Base-by-base conservation (phyloP, 1,140 invertebrate species). In the Cryptotermes secundus region DNA sequence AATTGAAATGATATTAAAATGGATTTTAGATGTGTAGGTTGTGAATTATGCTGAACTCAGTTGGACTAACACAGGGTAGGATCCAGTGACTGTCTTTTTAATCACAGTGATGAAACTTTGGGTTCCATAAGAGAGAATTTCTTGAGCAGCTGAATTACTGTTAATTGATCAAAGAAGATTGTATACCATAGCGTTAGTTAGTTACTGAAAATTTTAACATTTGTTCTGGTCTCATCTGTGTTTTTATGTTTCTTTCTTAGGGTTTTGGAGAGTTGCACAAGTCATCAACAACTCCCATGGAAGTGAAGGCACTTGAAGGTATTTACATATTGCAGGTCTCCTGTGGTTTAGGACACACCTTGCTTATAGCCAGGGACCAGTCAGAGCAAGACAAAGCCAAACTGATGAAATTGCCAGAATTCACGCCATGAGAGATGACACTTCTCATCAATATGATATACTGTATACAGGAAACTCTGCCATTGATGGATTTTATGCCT, bases 231-330 rank as follows among this genome's bases (percentile, higher is more conserved):
- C n/a, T n/a, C n/a, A 19, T 49, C 45, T 49, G 45, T 49, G 45
- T 49, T 49, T 84, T 45, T 83, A 16, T 80, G 38, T 45, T n/a
- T n/a, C 34, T 42, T 87, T 87, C 34, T n/a, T 88, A 96, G 95
- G 96, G 96, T 86, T 94, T 96, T 86, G 97, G 97, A 22, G 96
- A 98, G 86, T 94, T 95, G 88, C 94, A 95, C 87, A 97, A 97
- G 88, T 97, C 96, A 0, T 96, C 96, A 26, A 96, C 96, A 7
- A 93, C 92, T 53, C 96, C 97, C n/a, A 95, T 96, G 89, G 97
- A 98, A 91, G 96, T 97, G 26, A 96, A 94, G 85, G 93, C 94
- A 45, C 90, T 98, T 87, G 95, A 96, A 81, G 95, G 95, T 72
- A 90, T 97, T 38, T 95, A 97, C 89, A 93, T 98, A 80, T 93